Conservation (phyloP, 2,888 invertebrate genomes). For the Sclerodermus sp. region DNA sequence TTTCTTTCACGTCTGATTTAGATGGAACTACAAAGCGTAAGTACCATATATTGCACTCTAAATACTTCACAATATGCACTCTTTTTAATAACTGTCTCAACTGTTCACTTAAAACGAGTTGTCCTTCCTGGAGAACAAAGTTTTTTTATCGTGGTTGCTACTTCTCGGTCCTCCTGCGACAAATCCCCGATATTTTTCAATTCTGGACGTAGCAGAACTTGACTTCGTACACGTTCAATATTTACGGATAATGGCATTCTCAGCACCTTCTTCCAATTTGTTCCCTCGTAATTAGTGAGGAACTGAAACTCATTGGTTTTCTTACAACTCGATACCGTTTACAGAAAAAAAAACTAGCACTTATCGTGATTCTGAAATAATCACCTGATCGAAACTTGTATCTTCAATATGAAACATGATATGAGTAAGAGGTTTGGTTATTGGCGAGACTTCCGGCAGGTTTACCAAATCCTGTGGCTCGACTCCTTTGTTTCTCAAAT, state of each 20-base stretch:
- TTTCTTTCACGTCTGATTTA: too few species aligned
- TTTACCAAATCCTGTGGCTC: constrained; percentile 18
- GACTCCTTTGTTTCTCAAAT: constrained; percentile 47
- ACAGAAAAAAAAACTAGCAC: neutral
- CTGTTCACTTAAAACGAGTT: constrained; percentile 20
- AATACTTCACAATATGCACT: too few species aligned
- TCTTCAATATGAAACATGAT: constrained; percentile 81
- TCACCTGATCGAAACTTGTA: constrained; percentile 75
- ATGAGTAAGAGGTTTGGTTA: constrained; percentile 63
- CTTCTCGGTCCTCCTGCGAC: constrained; percentile 39
- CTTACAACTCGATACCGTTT: neutral
- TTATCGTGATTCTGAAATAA: neutral
- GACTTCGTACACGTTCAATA: constrained; percentile 58
- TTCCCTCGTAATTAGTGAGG: constrained; percentile 58
- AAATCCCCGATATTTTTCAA: constrained; percentile 55
- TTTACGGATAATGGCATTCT: constrained; percentile 60
- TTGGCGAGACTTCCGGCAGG: constrained; percentile 21
- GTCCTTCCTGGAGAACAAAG: constrained; percentile 34
- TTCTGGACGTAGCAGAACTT: constrained; percentile 60
- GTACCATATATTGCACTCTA: too few species aligned
- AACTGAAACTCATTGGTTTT: constrained; percentile 48
- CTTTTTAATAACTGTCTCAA: neutral
- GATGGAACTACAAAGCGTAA: too few species aligned
- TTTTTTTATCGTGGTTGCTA: constrained; percentile 41
- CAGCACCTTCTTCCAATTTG: constrained; percentile 60